These are phyloP conservation scores for Chironomus riparius DNA, from an alignment of 2,888 invertebrate genomes.

Conservation along the genomic window DNA sequence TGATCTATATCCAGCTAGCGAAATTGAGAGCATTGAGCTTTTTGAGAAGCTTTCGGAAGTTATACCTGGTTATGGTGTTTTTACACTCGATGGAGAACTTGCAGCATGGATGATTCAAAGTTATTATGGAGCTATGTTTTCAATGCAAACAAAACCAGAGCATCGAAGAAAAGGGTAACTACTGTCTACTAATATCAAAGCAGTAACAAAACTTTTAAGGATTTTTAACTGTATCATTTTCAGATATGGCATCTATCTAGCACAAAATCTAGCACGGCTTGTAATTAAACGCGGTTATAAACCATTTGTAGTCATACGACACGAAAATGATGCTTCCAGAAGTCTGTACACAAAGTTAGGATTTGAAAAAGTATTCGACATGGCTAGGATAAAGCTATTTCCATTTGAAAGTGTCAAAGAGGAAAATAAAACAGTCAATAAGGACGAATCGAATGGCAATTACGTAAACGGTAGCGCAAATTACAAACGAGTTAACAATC, in stretches of 20 bases:
- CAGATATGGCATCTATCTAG: constrained; percentile 62
- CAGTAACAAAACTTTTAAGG: constrained; percentile 29
- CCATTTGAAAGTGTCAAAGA: constrained; percentile 36
- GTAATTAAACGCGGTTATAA: constrained; percentile 66
- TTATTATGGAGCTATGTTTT: constrained; percentile 86
- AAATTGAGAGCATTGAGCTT: constrained; percentile 75
- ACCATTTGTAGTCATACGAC: constrained; percentile 78
- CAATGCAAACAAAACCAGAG: constrained; percentile 77
- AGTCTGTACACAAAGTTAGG: constrained; percentile 75
- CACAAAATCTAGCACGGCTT: constrained; percentile 55
- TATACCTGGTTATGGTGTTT: constrained; percentile 73
- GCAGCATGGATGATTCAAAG: constrained; percentile 90
- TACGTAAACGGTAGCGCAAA: background rate
- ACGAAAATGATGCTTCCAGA: constrained; percentile 79
- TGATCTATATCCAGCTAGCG: constrained; percentile 79
- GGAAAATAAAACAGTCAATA: background rate
- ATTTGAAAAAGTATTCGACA: constrained; percentile 69
- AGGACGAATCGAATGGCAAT: background rate
- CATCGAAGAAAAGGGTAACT: constrained; percentile 56
- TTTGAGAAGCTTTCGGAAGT: constrained; percentile 70
- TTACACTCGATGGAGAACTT: constrained; percentile 56
- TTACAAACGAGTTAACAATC: background rate
- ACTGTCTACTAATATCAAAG: background rate
- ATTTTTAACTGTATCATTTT: no score
- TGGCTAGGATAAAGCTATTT: constrained; percentile 59